A percentile compares a stretch with the other conserved stretches of the same genome.
Conservation (phyloP, 2,797 vertebrate species). For the Gallinago solitaria region DNA sequence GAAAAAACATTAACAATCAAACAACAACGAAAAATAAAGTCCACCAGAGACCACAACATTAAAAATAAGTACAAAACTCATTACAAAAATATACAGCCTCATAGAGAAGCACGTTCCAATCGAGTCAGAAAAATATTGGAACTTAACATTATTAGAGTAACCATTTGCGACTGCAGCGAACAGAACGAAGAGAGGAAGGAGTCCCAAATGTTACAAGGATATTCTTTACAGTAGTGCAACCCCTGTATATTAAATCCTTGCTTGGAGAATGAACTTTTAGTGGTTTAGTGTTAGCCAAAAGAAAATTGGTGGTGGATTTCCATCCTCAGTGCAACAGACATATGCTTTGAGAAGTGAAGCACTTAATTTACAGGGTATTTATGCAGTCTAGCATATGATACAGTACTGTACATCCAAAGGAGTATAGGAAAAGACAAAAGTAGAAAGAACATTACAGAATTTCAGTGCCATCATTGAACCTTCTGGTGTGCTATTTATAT, state of each 20-base stretch:
- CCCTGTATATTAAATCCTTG: conserved; percentile 76
- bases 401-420: conserved; percentile 80
- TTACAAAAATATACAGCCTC: conserved; percentile 97
- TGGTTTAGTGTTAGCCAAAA: conserved; percentile 78
- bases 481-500: conserved; percentile 67
- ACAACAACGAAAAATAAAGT: conserved; percentile 85
- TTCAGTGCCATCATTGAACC: conserved; percentile 72
- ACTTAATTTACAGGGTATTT: conserved; percentile 80
- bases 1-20: conserved; percentile 87
- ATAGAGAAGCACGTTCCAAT: conserved; percentile 89
- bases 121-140: conserved; percentile 88
- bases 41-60: conserved; percentile 82
- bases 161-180: conserved; percentile 79
- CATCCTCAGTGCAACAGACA: conserved; percentile 84
- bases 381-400: conserved; percentile 80
- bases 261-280: conserved; percentile 61
- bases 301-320: conserved; percentile 78
- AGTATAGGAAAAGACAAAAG: conserved; percentile 80
- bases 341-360: conserved; percentile 78
- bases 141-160: conserved; percentile 81
- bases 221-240: conserved; percentile 77
- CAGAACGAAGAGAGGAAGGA: conserved; percentile 78
- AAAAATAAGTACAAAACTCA: conserved; percentile 91
- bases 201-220: conserved; percentile 77
- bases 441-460: conserved; percentile 79